Base-by-base conservation (phyloP, 2,113 vertebrate genomes). In the Nesogale talazaci region DNA sequence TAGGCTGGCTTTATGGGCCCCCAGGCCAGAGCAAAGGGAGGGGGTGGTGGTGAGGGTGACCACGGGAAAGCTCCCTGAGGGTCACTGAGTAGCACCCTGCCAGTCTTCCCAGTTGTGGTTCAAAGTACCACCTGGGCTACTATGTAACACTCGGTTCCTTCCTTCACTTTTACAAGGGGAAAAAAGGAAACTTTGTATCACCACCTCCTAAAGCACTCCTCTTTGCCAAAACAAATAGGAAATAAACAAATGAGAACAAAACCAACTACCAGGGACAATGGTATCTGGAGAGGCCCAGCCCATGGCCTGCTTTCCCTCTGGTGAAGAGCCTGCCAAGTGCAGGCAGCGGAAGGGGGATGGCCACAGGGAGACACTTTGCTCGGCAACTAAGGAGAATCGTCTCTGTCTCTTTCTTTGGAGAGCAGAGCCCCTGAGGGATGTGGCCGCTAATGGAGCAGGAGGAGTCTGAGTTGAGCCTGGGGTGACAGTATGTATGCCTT, bases 171-270 rank as follows among this genome's bases (percentile, higher is more conserved):
- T 89, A 77, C 79, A 79, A 92, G 12, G 92, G 23, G 36, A 69
- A 81, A 83, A 89, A 82, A 77, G 15, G 14, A 56, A 72, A 74
- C 1, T 70, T 69, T 81, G 1, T 72, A 83, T 81, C 40, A 61
- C 8, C 34, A 76, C 46, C 25, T 34, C 65, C 23, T 34, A 72
- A 88, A 52, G 6, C 57, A 79, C 61, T n/a, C 88, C 11, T 70
- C 59, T 89, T 74, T 90, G 61, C 42, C 61, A 46, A 81, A 88
- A 72, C 70, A 72, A 83, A 92, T 0, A 80, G 70, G n/a, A 75
- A 81, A 67, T 86, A 82, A 84, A 72, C 20, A 59, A 82, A 78
- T 7, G 76, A 88, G 57, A 89, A 90, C 31, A 76, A 87, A 89
- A 15, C 17, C 76, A 61, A 1, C 1, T 0, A 84, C 52, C 10